A percentile compares a stretch with the other conserved stretches of the same genome.
Evolutionary conservation across 2,888 invertebrate species (phyloP).

Genomic region (Mechanitis mazaeus): DNA sequence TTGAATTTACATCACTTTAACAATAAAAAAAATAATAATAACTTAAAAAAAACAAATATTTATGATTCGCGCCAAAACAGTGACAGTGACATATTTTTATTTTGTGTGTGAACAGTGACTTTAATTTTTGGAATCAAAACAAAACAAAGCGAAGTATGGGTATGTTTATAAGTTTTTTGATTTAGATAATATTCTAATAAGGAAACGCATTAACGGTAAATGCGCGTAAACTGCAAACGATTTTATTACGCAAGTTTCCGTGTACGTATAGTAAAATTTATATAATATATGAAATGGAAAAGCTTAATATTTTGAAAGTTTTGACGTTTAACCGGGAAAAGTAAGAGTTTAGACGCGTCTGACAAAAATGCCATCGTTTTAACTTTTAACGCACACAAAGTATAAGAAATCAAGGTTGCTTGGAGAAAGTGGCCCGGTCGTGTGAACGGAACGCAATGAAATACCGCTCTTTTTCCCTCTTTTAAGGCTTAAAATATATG

Average conservation of each 20-base stretch:
- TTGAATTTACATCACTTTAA: conserved; percentile 17
- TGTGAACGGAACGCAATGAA: conserved; percentile 34
- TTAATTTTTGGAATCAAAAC: conserved; percentile 36
- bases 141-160: conserved; percentile 31
- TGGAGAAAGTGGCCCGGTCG: conserved; percentile 70
- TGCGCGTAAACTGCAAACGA: conserved; percentile 21
- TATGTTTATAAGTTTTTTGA: conserved; percentile 24
- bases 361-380: conserved; percentile 60
- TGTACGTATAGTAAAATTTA: conserved; percentile 37
- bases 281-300: conserved; percentile 36
- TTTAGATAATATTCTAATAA: conserved; percentile 17
- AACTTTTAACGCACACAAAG: conserved; percentile 49
- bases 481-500: background rate
- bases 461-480: conserved; percentile 26
- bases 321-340: conserved; percentile 42
- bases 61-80: conserved; percentile 47
- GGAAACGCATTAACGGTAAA: conserved; percentile 19
- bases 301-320: conserved; percentile 32
- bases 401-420: conserved; percentile 71
- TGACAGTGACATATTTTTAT: conserved; percentile 50
- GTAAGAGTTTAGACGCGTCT: conserved; percentile 63
- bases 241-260: conserved; percentile 42
- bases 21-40: conserved; percentile 18
- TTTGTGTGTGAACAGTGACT: conserved; percentile 52
- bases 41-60: conserved; percentile 25